phyloP scores from a whole-genome alignment of 2,797 vertebrate genomes.

The Hylomyscus alleni region DNA sequence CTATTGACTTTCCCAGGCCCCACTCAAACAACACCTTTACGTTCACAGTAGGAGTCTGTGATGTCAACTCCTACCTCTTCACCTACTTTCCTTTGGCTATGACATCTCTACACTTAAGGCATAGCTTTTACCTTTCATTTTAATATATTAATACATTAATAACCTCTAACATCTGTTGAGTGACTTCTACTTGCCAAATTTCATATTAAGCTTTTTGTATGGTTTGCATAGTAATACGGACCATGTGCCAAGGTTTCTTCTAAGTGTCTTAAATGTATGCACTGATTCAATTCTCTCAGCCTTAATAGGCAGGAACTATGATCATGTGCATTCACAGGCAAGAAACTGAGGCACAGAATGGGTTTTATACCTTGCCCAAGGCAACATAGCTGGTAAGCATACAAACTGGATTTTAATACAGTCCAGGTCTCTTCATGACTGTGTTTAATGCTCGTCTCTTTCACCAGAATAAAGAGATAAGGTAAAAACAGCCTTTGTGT shows the following conservation, averaged over 20 bases:
- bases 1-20: neutral
- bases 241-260: neutral
- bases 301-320: neutral
- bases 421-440: neutral
- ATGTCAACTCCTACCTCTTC: neutral
- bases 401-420: neutral
- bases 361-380: neutral
- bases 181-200: neutral
- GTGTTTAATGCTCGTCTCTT: neutral
- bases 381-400: constrained; percentile 1
- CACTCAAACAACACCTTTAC: constrained; percentile 8
- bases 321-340: neutral
- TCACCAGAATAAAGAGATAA: neutral
- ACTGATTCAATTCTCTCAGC: neutral
- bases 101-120: neutral
- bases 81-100: neutral
- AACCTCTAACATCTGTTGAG: neutral
- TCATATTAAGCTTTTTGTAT: neutral
- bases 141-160: neutral
- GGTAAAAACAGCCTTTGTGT: neutral
- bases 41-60: neutral
- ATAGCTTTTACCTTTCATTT: neutral
- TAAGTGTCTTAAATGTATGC: neutral
- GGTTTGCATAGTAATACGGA: neutral
- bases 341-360: neutral